Evolutionary conservation across 2,797 vertebrate species (phyloP).

Genomic region (Danio jaintianensis): DNA sequence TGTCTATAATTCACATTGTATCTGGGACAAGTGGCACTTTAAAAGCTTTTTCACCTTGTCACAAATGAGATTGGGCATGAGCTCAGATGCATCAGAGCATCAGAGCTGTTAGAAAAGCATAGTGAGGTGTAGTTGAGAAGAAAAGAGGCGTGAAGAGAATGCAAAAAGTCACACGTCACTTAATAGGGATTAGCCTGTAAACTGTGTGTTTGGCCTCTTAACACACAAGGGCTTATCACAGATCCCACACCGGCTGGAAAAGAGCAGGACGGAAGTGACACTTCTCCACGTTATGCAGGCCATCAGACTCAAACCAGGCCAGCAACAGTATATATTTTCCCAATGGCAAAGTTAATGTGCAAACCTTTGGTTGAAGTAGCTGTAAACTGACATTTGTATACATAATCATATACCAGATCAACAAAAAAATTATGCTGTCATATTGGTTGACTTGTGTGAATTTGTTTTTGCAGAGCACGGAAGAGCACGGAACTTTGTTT

Average conservation of each 20-base stretch:
- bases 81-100: no score
- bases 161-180: conserved; percentile 61
- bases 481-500: no score
- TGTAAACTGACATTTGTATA: neutral
- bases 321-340: neutral
- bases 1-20: conserved; percentile 4
- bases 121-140: conserved; percentile 53
- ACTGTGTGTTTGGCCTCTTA: conserved; percentile 52
- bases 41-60: conserved; percentile 54
- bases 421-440: neutral
- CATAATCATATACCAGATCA: neutral
- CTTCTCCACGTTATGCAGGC: conserved; percentile 48
- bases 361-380: neutral
- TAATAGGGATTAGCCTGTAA: conserved; percentile 67
- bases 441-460: neutral
- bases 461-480: neutral
- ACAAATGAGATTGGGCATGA: conserved; percentile 69
- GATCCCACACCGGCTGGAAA: conserved; percentile 45
- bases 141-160: conserved; percentile 39
- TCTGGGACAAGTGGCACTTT: conserved; percentile 52
- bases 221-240: conserved; percentile 61
- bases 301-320: conserved; percentile 35
- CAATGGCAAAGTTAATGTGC: neutral
- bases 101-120: conserved; percentile 24
- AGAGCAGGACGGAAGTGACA: conserved; percentile 59